Base-by-base conservation (phyloP, 2,113 vertebrate genomes). In the Oxyruncus cristatus region DNA sequence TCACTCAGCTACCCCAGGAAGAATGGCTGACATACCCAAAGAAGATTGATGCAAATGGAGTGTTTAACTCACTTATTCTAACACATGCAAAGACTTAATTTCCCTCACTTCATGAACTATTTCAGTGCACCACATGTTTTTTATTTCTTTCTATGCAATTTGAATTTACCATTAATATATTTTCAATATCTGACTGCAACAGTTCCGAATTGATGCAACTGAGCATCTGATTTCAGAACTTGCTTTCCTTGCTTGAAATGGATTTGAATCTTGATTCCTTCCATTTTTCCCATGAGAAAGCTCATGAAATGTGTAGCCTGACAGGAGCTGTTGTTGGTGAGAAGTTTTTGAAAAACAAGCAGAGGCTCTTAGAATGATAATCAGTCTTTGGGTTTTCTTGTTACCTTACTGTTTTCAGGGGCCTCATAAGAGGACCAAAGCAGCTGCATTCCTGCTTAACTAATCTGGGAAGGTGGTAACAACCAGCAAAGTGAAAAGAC, bases 211-310 rank as follows among this genome's bases (percentile, higher is more conserved):
- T 67, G 46, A 88, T 81, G 18, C 61, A 95, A 46, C 2, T 33
- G 15, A 84, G 26, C 39, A 84, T 49, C 80, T 2, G 3, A 81
- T 65, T 81, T 85, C 47, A 89, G 74, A 67, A 15, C 33, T 71
- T 71, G 26, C 49, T 79, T 72, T 56, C 18, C 35, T 82, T 79
- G 21, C 59, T 71, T 91, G 68, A 84, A 94, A 84, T 41, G 56
- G 59, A 92, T 91, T 91, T 94, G 22, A 91, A 87, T 84, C 84
- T 83, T 58, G 33, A 80, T 59, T 67, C 50, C 9, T 77, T 91
- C 47, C 30, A 77, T 56, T 81, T 92, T 75, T 93, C 78, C 92
- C 90, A 82, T 35, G 56, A 89, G 86, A 89, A 92, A 85, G 61
- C 56, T 63, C 61, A 53, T 53, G 35, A 92, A 92, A 35, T 50